Evolutionary conservation across 2,113 vertebrate genomes (phyloP), one percentile per base, ranked within the genome.

Genomic region (Heterochromis multidens): DNA sequence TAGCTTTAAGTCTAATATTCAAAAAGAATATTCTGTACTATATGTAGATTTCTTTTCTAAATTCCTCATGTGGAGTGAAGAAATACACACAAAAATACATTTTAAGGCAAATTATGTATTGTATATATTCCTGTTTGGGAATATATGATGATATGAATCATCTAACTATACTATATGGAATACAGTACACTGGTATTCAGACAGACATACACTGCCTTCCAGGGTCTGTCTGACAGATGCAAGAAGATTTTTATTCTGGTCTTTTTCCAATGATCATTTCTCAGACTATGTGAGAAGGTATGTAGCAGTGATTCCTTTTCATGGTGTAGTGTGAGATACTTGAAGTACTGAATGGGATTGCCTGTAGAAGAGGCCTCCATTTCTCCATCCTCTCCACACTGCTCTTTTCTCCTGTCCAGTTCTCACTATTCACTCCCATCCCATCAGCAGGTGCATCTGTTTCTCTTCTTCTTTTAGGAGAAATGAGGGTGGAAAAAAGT

Each of bases 401-500:
- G 33, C 43, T 85, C 80, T 65, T 60, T 77, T 6, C 81, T 83
- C 81, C 33, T 65, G 79, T 87, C 43, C 58, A 80, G 14, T 83
- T 87, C 79, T 61, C 76, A 77, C 77, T 62, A 33, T 65, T 82
- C 60, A 25, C 62, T 60, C 83, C 72, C 59, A 81, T 91, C 85
- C 76, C 72, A 89, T 87, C 82, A 79, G 46, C 87, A 84, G 79
- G 63, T 74, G 78, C 54, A 82, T 89, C 74, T 84, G 58, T 21
- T 85, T 79, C 4, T 70, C 25, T 58, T 72, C 88, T 77, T 63
- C 23, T 61, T 33, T 70, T 74, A 5, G 54, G 11, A 25, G 58
- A 77, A 87, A 79, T 81, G 54, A 88, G 58, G 63, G 88, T 81
- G 84, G 82, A 49, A 85, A 37, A 56, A 76, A 56, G 83, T 82